phyloP scores from a whole-genome alignment of 2,797 vertebrate genomes.

The Ispidina lecontei region DNA sequence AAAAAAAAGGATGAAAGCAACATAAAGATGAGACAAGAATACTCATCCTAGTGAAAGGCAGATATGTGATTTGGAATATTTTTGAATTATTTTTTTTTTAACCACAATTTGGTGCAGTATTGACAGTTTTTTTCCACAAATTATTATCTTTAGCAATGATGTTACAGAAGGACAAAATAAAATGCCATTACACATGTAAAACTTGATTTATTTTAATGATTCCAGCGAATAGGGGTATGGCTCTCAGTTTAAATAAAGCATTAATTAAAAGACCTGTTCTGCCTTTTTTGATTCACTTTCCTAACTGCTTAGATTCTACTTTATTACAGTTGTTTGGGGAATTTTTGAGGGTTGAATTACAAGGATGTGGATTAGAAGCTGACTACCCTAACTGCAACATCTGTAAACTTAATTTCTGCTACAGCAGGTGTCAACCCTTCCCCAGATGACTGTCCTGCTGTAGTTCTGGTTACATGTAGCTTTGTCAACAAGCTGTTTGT shows the following conservation, averaged over 20 bases:
- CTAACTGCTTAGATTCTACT: neutral
- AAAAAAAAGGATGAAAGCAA: neutral
- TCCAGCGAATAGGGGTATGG: neutral
- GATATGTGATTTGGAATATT: neutral
- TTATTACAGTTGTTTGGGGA: conserved; percentile 24
- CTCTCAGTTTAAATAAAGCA: conserved; percentile 22
- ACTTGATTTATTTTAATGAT: conserved; percentile 9
- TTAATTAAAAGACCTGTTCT: conserved; percentile 49
- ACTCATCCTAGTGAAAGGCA: neutral
- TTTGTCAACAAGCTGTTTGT: conserved; percentile 53
- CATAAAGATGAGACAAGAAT: neutral
- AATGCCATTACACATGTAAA: neutral
- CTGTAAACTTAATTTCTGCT: conserved; percentile 58
- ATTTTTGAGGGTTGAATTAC: conserved; percentile 35
- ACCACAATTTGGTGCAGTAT: neutral
- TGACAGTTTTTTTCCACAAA: neutral
- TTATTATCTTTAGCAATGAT: neutral
- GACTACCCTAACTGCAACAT: conserved; percentile 32
- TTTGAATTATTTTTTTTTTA: neutral
- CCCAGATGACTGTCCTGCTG: conserved; percentile 18
- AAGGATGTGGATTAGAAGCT: neutral
- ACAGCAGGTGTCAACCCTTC: conserved; percentile 63
- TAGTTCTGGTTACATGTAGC: conserved; percentile 33
- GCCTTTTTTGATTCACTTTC: neutral
- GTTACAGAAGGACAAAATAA: neutral